Base-by-base conservation (phyloP, 2,797 vertebrate genomes). In the Podarcis siculus region DNA sequence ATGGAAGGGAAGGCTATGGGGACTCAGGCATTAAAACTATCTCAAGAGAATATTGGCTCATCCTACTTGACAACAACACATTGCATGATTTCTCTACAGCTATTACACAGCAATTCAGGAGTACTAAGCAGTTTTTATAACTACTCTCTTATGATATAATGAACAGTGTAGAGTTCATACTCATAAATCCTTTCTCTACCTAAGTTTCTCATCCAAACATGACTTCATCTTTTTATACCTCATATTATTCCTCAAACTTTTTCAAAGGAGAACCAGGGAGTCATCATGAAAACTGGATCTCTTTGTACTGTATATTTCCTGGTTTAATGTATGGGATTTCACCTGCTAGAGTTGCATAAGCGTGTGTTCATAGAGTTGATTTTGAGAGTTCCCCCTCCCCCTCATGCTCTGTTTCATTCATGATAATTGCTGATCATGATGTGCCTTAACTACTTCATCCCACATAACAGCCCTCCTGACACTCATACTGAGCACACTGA, bases 1-100 rank as follows among this genome's bases (percentile, higher is more conserved):
- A 17, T 42, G 39, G 45, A 35, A 37, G 64, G 69, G 89, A 87
- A 86, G 83, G 5, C 55, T 81, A 82, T 49, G 21, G 81, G 30
- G 45, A 61, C 37, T 88, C 64, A 12, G 79, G 27, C 39, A 64
- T 89, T 85, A 91, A 93, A 90, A 69, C 45, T 42, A 35, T 76
- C 84, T 89, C 76, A 9, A 55, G 87, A 90, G 89, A 89, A 79
- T 73, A 78, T 27, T n/a, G 89, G 25, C 77, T 92, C 85, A 83
- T 87, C 6, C 3, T 8, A 10, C 6, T 86, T 89, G 55, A 83
- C 87, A 86, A 89, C 32, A 86, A 91, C 91, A 8, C 87, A 84
- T 87, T 94, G 66, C 89, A 93, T 87, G 80, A 89, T 89, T 90
- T 93, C 25, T 86, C 87, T 92, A 66, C 42, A 90, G 25, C 58